Evolutionary conservation across 2,113 vertebrate species (phyloP), one percentile per base, ranked within the genome.

Genomic region (Malurus cyaneus): DNA sequence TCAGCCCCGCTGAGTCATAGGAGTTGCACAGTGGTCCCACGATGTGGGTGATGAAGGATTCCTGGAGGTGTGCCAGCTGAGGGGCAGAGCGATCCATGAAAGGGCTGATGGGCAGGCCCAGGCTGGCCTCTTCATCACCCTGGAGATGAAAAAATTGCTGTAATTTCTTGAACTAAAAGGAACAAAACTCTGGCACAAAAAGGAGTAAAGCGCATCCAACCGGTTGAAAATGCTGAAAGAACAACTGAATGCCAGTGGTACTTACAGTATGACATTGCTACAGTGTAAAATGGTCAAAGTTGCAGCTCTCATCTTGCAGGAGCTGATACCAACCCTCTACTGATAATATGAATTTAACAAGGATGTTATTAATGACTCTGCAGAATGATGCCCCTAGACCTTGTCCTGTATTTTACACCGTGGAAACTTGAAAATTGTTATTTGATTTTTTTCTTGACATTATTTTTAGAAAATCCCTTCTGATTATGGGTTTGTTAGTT

Each of bases 41-140:
- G 10, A 99, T 99, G 97, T 99, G 99, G 17, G 99, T 99, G 96
- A 99, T 99, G 97, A 99, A 99, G 19, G 99, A 99, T 84, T 99
- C 99, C 97, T 99, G 99, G 47, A 99, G 98, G 79, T 99, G 99
- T 80, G 99, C 99, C 96, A 99, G 87, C 97, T 99, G 99, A 2
- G 99, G 99, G 8, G 99, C 98, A 18, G 99, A 98, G 66, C 99
- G 98, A 96, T 99, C 99, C 99, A 99, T 99, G 97, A 99, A 99
- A 8, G 99, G 99, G 89, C 99, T 99, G 95, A 99, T 98, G 16
- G 99, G 99, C 81, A 99, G 98, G 18, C 99, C 99, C 31, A 99
- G 97, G 92, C 98, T 99, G 86, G 99, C 98, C 96, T 99, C 99
- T 92, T 99, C 99, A 64, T 99, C 99, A 1, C 99, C 99, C 99